Evolutionary conservation across 2,797 vertebrate species (phyloP).

Genomic region (Cynopterus sphinx): DNA sequence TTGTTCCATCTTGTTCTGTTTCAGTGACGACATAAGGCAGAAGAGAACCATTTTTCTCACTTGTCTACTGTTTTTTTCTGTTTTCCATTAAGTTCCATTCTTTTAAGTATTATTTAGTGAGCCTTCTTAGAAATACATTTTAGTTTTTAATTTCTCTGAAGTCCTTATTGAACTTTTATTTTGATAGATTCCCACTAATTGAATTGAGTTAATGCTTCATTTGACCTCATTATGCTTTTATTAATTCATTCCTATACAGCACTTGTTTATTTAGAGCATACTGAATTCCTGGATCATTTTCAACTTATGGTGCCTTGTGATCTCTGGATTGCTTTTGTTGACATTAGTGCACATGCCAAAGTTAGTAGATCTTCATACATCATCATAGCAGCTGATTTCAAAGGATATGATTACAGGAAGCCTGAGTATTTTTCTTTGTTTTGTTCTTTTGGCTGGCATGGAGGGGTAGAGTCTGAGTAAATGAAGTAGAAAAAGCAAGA

Average conservation of each 20-base stretch:
- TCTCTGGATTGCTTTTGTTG: neutral
- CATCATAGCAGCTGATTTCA: neutral
- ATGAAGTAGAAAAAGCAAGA: conserved; percentile 46
- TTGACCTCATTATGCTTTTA: neutral
- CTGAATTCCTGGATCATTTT: neutral
- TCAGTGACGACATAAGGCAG: neutral
- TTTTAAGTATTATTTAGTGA: conserved; percentile 12
- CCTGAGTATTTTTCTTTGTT: neutral
- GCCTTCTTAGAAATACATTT: neutral
- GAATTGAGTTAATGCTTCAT: neutral
- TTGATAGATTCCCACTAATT: neutral
- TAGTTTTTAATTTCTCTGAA: neutral
- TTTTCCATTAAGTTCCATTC: conserved; percentile 2
- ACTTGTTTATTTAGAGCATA: neutral
- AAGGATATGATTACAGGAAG: conserved; percentile 31
- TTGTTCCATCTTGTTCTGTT: neutral
- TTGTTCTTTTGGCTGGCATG: neutral
- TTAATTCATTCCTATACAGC: neutral
- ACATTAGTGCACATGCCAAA: neutral
- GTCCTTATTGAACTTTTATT: neutral
- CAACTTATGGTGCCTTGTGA: neutral
- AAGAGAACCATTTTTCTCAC: neutral
- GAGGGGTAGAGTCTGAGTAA: neutral
- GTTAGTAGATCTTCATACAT: neutral
- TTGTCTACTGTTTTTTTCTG: neutral